Percentiles rank a stretch among this genome's conserved stretches.
Conservation (phyloP, 2,113 vertebrate species). For the human region GRCh38 chr20:15819501-15820000, state of each 20-base stretch:
- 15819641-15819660: neutral
- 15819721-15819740: neutral
- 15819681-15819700: neutral
- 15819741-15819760: neutral
- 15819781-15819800: neutral
- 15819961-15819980: neutral
- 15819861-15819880: neutral
- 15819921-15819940: neutral
- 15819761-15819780: neutral
- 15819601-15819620: neutral
- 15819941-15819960: neutral
- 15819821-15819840: neutral
- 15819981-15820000: neutral
- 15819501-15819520: too few species aligned
- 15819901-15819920: neutral
- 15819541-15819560: neutral
- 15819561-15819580: neutral
- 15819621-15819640: neutral
- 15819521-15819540: too few species aligned
- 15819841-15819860: neutral
- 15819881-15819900: neutral
- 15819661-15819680: neutral
- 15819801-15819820: neutral
- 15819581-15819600: neutral
- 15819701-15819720: neutral